Base-by-base conservation (phyloP, 2,113 vertebrate genomes). In the Cathartes aura region DNA sequence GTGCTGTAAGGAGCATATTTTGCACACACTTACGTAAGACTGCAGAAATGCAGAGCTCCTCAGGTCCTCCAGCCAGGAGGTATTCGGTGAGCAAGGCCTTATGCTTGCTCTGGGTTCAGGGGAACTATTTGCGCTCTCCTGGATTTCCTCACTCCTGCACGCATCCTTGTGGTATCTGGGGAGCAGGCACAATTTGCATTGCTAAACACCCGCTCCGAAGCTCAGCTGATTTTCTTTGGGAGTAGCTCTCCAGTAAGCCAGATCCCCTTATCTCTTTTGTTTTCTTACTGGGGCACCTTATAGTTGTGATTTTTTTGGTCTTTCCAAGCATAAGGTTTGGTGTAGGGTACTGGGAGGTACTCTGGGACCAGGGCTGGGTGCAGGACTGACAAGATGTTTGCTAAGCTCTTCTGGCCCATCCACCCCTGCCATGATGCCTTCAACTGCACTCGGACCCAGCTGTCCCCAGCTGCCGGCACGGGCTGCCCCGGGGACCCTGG, bases 141-240 rank as follows among this genome's bases (percentile, higher is more conserved):
- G 83, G 60, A 75, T 96, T 92, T 94, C 87, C 84, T 89, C 72
- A 45, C 66, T 59, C 14, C 47, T 78, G 63, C 87, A 73, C 1
- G 0, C 9, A n/a, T 81, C 56, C 62, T 38, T 55, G 50, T 3
- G 1, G 52, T 64, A 66, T 34, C 64, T 72, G 82, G 60, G 42
- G 15, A 93, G 47, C 56, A 79, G 76, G 42, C 47, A 20, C 5
- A 1, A n/a, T 66, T 58, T 36, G 71, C 70, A 60, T 87, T 91
- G 85, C 58, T 74, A 58, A 93, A 73, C 50, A 78, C 19, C 42
- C 7, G 0, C 75, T 91, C 76, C 4, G 4, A 36, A 87, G 50
- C 38, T 75, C 68, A 43, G 48, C 43, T 90, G 62, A 10, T 78
- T 90, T 90, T 66, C 75, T 47, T 73, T 50, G 67, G 60, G 29